Conservation (phyloP, 1,140 invertebrate species). For the Papilio xuthus region DNA sequence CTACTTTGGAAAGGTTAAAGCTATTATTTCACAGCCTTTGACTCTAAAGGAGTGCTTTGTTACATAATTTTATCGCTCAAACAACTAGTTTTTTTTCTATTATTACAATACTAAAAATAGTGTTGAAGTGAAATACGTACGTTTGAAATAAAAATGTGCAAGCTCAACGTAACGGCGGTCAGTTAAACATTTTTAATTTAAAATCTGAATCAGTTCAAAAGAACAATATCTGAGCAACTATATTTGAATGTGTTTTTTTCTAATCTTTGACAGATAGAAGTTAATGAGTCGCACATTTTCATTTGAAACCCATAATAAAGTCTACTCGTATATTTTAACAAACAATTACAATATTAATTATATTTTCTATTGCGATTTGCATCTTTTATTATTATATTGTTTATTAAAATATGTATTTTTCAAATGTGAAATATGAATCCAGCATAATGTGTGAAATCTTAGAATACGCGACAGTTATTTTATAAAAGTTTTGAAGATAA, state of each 20-base stretch:
- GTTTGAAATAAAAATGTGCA: background rate
- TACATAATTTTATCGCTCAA: slow-evolving; percentile 20
- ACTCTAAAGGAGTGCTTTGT: slow-evolving; percentile 68
- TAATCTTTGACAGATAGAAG: background rate
- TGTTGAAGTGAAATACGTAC: background rate
- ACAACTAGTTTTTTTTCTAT: slow-evolving; percentile 25
- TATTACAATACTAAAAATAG: background rate
- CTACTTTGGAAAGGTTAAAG: slow-evolving; percentile 76
- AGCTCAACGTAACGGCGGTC: background rate
- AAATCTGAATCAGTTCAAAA: too few species aligned
- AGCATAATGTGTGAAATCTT: slow-evolving; percentile 26
- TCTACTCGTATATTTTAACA: background rate
- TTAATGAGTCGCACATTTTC: background rate
- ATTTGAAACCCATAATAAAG: background rate
- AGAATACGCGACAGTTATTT: background rate
- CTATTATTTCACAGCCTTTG: slow-evolving; percentile 78
- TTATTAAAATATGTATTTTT: slow-evolving; percentile 22
- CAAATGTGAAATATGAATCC: slow-evolving; percentile 11
- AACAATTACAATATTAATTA: background rate
- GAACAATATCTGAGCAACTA: background rate
- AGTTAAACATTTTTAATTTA: too few species aligned
- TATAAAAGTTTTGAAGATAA: background rate
- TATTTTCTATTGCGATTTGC: background rate
- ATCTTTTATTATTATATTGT: background rate
- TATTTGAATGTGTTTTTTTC: background rate